Evolutionary conservation across 2,113 vertebrate species (phyloP).

Genomic region (Lepus timidus): DNA sequence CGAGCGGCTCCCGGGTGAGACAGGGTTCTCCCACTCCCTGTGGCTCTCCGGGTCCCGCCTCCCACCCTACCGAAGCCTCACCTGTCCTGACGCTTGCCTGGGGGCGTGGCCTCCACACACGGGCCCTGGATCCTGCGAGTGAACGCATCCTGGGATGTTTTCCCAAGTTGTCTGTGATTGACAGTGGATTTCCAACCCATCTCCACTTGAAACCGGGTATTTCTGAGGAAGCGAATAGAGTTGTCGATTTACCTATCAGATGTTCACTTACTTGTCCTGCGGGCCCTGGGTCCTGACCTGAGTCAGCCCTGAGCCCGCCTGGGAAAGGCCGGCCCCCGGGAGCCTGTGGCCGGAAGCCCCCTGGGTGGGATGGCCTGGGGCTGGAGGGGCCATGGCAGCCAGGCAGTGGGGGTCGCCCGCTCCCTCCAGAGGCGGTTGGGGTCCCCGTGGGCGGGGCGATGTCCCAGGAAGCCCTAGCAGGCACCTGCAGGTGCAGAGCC

Average conservation of each 20-base stretch:
- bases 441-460: too few species aligned
- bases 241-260: too few species aligned
- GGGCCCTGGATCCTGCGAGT: accelerated
- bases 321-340: not conserved
- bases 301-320: not conserved
- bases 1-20: too few species aligned
- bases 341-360: too few species aligned
- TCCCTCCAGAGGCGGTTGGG: not conserved
- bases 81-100: accelerated
- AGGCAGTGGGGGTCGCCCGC: not conserved
- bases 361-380: too few species aligned
- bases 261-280: too few species aligned
- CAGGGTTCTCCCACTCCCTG: too few species aligned
- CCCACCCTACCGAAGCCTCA: not conserved
- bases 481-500: not conserved
- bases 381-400: too few species aligned
- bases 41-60: not conserved
- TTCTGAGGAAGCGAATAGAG: not conserved
- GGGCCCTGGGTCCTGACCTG: not conserved
- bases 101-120: accelerated
- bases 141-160: accelerated
- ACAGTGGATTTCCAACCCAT: not conserved
- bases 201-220: not conserved
- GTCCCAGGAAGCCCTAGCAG: not conserved
- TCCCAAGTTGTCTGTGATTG: too few species aligned